These are phyloP conservation scores for Stenichneumon culpator DNA, from an alignment of 2,888 invertebrate species.

Conservation along the genomic window DNA sequence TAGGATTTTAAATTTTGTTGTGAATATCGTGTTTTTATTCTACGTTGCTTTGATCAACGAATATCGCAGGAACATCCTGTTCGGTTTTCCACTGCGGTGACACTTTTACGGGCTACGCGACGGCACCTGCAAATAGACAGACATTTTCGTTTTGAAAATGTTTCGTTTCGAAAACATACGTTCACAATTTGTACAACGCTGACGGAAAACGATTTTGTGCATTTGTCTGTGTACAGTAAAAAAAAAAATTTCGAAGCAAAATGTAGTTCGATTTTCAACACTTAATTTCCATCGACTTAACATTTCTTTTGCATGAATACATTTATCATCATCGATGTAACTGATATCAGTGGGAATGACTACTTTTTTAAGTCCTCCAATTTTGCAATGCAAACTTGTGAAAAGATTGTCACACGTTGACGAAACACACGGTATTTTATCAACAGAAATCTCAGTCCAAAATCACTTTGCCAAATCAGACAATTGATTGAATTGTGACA, in stretches of 20 bases:
- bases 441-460: neutral
- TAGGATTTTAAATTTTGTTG: neutral
- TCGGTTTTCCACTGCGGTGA: conserved; percentile 44
- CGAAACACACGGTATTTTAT: neutral
- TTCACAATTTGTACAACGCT: neutral
- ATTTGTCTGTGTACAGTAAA: neutral
- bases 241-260: neutral
- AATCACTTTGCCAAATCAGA: neutral
- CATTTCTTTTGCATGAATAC: neutral
- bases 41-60: neutral
- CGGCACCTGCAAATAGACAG: conserved; percentile 62
- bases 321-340: no score
- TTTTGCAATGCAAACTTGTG: neutral
- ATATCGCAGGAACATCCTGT: neutral
- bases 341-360: no score
- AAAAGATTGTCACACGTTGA: neutral
- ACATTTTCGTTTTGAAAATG: no score
- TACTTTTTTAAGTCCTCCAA: no score
- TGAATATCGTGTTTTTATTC: neutral
- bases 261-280: neutral
- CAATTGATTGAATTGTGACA: neutral
- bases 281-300: neutral
- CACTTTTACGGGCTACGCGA: conserved; percentile 48
- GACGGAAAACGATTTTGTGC: neutral
- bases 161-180: no score